Evolutionary conservation across 2,888 invertebrate species (phyloP), one percentile per base, ranked within the genome.

Genomic region (Torymus texanus): DNA sequence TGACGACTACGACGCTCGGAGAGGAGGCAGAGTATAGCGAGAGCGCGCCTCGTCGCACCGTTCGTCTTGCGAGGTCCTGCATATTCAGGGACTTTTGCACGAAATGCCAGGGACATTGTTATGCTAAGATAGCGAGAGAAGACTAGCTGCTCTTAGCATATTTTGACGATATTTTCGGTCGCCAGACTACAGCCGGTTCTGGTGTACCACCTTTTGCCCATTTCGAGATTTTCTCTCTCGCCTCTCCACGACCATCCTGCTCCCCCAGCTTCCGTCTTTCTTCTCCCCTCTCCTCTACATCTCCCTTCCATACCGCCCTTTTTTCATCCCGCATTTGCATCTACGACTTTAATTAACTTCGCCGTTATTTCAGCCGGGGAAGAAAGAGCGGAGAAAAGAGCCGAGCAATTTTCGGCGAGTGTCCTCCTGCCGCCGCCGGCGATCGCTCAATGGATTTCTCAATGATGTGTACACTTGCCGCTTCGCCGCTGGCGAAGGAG

Each of bases 31-130:
- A 41, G 41, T 41, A 41, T 41, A 41, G 41, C 41, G 5, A 41
- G 5, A 41, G 29, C 53, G 72, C 61, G 21, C 10, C 16, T 67
- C 72, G 78, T 81, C 61, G 21, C 10, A 21, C 71, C 72, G 78
- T 81, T 75, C 78, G 66, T 78, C 78, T 75, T 71, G 72, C 41
- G 13, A 21, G 14, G 73, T 76, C 41, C 72, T 88, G 87, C 86
- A 88, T 88, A 88, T 87, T 88, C 88, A 88, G 83, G 83, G 65
- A 85, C 83, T 84, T 85, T 86, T 85, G 84, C 85, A 83, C 85
- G 84, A 84, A 88, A 88, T 85, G 85, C 82, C 84, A 83, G 83
- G 85, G 83, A 85, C 85, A 86, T 87, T 87, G 87, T 88, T 88
- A 88, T 88, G 87, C 87, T 87, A 88, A 88, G 86, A 87, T 86